Base-by-base conservation (phyloP, 2,113 vertebrate species). In the Epinephelus fuscoguttatus region DNA sequence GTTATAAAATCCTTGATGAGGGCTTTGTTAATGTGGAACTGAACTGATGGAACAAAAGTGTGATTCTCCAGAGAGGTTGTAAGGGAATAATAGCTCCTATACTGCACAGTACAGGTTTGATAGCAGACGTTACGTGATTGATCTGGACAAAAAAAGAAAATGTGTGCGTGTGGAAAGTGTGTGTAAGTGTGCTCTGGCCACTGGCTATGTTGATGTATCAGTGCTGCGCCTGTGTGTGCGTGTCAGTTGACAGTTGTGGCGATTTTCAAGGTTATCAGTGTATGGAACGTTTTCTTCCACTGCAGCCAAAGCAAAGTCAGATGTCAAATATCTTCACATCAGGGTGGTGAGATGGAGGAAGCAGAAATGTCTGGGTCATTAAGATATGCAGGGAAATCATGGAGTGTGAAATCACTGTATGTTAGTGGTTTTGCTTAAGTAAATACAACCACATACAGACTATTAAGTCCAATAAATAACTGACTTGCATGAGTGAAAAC, bases 241-340 rank as follows among this genome's bases (percentile, higher is more conserved):
- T 70, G 59, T 74, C 13, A n/a, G 37, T 55, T 76, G 87, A 86
- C 74, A 81, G 68, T 55, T 81, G 78, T 69, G 86, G 42, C 42
- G 42, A 67, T 78, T 82, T 80, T 89, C 84, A 90, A 90, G 87
- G 85, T 89, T 88, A 89, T 89, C 81, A 23, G 45, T 52, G 63
- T 84, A 53, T 85, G 76, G 25, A 81, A 87, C 78, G 78, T 84
- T 86, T 45, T 42, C 75, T 80, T 78, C 63, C 11, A 2, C 50
- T 11, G 42, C 66, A 67, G 78, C 70, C 45, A 62, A 73, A 72
- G 52, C 42, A 3, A 84, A 70, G 49, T 81, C 15, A 52, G 59
- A 80, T 55, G 73, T 85, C 75, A 68, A 19, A 49, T 61, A 62
- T 81, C 74, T 63, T 27, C 27, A 52, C 53, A 2, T 75, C 42